Conservation (phyloP, 1,140 invertebrate species). For the Diprion similis region DNA sequence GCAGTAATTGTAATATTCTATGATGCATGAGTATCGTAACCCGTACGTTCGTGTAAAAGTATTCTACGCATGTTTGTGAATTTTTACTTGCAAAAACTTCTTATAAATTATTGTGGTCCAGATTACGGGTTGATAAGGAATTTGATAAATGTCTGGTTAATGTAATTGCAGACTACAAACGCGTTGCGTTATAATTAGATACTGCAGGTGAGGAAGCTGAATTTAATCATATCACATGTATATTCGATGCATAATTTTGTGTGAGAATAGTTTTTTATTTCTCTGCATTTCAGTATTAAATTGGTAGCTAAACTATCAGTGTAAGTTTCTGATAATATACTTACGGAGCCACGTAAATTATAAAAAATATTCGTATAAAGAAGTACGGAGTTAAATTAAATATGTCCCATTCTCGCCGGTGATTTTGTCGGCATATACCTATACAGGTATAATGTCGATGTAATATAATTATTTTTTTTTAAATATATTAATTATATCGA, state of each 20-base stretch:
- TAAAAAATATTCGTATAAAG: neutral
- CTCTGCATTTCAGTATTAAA: constrained; percentile 3
- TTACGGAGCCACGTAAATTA: neutral
- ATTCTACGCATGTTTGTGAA: neutral
- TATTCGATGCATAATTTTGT: neutral
- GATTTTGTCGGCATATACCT: neutral
- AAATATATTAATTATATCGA: neutral
- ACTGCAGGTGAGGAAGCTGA: too few relatives aligned
- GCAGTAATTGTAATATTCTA: neutral
- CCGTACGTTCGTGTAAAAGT: neutral
- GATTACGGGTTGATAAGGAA: too few relatives aligned
- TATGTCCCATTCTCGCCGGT: neutral
- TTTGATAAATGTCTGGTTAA: too few relatives aligned
- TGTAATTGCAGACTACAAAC: too few relatives aligned
- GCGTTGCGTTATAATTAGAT: too few relatives aligned
- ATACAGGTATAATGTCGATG: neutral
- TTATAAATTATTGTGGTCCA: too few relatives aligned
- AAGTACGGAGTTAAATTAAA: neutral
- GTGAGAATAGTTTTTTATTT: neutral
- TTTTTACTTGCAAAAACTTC: too few relatives aligned
- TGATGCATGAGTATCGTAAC: neutral
- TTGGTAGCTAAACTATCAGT: neutral
- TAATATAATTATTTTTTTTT: neutral
- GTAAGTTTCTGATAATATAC: neutral
- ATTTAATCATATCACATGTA: too few relatives aligned